Percentiles rank a stretch among this genome's conserved stretches.
Conservation (phyloP, 1,140 invertebrate genomes). For the Drosophila sturtevanti region DNA sequence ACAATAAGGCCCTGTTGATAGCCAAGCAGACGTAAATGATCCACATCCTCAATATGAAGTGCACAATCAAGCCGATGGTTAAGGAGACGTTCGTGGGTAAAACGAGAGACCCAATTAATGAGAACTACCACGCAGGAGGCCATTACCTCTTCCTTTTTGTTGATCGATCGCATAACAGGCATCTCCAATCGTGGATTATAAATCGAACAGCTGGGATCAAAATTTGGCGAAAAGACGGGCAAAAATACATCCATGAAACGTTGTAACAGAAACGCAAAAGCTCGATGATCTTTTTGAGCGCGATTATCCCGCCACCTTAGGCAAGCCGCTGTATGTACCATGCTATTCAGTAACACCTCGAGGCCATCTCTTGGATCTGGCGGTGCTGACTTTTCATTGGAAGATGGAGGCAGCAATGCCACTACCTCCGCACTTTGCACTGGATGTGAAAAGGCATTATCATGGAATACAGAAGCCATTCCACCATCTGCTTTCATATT, state of each 20-base stretch:
- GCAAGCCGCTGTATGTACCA: constrained; percentile 94
- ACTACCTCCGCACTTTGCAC: constrained; percentile 91
- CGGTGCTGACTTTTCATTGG: constrained; percentile 93
- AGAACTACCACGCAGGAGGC: constrained; percentile 92
- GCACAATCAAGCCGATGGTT: constrained; percentile 82
- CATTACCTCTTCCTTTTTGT: constrained; percentile 85
- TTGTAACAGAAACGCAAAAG: constrained; percentile 96
- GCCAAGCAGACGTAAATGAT: constrained; percentile 63
- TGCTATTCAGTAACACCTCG: constrained; percentile 94
- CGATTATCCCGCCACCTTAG: constrained; percentile 95
- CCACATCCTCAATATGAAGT: constrained; percentile 82
- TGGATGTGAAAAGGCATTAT: constrained; percentile 87
- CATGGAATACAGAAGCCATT: constrained; percentile 86
- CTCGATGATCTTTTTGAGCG: constrained; percentile 88
- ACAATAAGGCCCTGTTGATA: constrained; percentile 86
- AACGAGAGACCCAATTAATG: constrained; percentile 94
- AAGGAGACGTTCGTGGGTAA: constrained; percentile 87
- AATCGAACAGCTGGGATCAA: constrained; percentile 91
- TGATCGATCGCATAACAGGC: constrained; percentile 84
- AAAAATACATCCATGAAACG: constrained; percentile 96
- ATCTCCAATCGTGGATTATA: constrained; percentile 94
- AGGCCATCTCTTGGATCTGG: constrained; percentile 94
- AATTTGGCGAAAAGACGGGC: constrained; percentile 94
- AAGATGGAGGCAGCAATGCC: constrained; percentile 91
- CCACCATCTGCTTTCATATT: constrained; percentile 85